These are phyloP conservation scores for Zele albiditarsus DNA, from an alignment of 2,888 invertebrate genomes.

Conservation along the genomic window DNA sequence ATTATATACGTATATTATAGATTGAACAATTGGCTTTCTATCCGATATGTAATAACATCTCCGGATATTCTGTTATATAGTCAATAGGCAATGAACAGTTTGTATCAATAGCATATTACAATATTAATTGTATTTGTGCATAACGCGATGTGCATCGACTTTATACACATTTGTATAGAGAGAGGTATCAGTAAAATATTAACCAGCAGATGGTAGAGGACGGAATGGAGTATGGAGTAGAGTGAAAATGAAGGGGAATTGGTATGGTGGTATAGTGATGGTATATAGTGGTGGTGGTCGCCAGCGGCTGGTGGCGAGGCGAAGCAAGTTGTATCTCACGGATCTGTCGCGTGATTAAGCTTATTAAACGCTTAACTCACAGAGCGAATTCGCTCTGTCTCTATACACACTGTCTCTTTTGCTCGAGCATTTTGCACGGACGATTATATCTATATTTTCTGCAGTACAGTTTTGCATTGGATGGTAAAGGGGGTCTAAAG, in stretches of 20 bases:
- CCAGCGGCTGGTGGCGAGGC: slow-evolving; percentile 59
- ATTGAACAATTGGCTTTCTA: slow-evolving; percentile 12
- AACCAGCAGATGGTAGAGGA: slow-evolving; percentile 71
- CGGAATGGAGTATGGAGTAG: slow-evolving; percentile 45
- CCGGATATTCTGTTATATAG: slow-evolving; percentile 56
- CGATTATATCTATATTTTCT: slow-evolving; percentile 18
- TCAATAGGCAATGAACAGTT: slow-evolving; percentile 66
- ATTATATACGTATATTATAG: not conserved
- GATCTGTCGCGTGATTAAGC: slow-evolving; percentile 73
- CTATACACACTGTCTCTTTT: slow-evolving; percentile 50
- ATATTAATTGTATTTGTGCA: slow-evolving; percentile 33
- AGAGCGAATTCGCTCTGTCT: slow-evolving; percentile 61
- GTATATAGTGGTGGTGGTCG: slow-evolving; percentile 43
- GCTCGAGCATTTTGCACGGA: slow-evolving; percentile 37
- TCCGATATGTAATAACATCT: slow-evolving; percentile 39
- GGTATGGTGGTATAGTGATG: slow-evolving; percentile 26
- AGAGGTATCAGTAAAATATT: slow-evolving; percentile 67
- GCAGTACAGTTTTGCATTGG: slow-evolving; percentile 40
- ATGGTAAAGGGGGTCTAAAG: slow-evolving; percentile 34
- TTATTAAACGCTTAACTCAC: slow-evolving; percentile 73
- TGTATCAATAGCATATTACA: slow-evolving; percentile 63
- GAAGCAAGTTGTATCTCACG: slow-evolving; percentile 73
- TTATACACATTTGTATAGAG: slow-evolving; percentile 48
- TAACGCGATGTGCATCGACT: slow-evolving; percentile 47
- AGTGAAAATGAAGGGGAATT: slow-evolving; percentile 28